Evolutionary conservation across 2,888 invertebrate genomes (phyloP), one percentile per base, ranked within the genome.

Genomic region (Cantharis nigra): DNA sequence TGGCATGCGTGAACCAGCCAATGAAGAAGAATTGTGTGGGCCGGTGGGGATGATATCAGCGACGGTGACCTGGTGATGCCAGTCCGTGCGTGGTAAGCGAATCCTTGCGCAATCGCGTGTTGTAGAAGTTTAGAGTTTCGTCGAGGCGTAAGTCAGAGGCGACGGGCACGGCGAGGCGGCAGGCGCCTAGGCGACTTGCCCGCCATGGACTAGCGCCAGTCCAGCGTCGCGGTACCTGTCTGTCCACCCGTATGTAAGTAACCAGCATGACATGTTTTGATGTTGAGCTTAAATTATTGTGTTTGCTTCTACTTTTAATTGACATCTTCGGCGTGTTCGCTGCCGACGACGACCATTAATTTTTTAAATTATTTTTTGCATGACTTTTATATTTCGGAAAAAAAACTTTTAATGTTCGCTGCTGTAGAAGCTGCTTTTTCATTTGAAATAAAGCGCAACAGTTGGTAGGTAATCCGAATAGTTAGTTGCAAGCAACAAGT

Each of bases 151-250:
- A 86, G 85, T 86, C 86, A 86, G 86, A 86, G 87, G 85, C 88
- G 87, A 86, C 87, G 87, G 86, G 85, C 86, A 85, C 86, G 86
- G 86, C 87, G 87, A 87, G 87, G 87, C 86, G 88, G 88, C 86
- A 86, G 88, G 85, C 85, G 85, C 85, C 85, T 85, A 83, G 84
- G 85, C 82, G 82, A 83, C 83, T 85, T 86, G 82, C 84, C 86
- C 82, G 85, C 84, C 82, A 84, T 85, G 84, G 85, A 85, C 83
- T 85, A 85, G 79, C 85, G 86, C 82, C 86, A 83, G 85, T 85
- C 86, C 85, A 83, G 84, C 83, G 84, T 85, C 83, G 86, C 86
- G 84, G 84, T 85, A 84, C 84, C 86, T 82, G 83, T 83, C 86
- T 82, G 83, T 83, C 83, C 84, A 85, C 81, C 84, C 84, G 83